phyloP scores from a whole-genome alignment of 2,888 invertebrate species.

The Diachrysia chrysitis region DNA sequence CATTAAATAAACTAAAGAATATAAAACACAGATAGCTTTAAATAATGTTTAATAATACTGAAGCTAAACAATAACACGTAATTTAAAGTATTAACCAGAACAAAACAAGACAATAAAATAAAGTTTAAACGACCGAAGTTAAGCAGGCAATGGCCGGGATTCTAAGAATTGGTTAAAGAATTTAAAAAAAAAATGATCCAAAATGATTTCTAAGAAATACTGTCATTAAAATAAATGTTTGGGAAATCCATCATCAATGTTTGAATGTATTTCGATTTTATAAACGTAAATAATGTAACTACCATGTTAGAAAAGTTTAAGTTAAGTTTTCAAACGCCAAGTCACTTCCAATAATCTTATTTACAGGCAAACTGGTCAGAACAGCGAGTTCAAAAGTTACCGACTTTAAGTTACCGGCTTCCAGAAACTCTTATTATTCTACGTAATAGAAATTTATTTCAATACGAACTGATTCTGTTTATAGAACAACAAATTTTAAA shows the following conservation, averaged over 20 bases:
- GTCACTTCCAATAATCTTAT: not conserved
- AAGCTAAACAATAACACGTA: slow-evolving; percentile 14
- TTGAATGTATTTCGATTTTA: not conserved
- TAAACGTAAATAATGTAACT: no score
- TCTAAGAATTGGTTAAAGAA: slow-evolving; percentile 17
- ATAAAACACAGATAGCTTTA: not conserved
- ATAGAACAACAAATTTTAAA: not conserved
- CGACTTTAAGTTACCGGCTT: not conserved
- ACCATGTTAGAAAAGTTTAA: not conserved
- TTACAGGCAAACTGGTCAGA: not conserved
- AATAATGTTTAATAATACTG: slow-evolving; percentile 11
- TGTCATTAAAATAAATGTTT: not conserved
- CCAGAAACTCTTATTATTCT: not conserved
- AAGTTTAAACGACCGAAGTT: slow-evolving; percentile 25
- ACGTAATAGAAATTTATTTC: not conserved
- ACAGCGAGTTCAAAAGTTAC: not conserved
- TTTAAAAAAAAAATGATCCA: not conserved
- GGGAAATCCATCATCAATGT: not conserved
- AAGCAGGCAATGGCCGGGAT: slow-evolving; percentile 14
- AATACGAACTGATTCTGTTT: not conserved
- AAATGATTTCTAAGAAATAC: not conserved
- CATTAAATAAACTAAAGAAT: not conserved
- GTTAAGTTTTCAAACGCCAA: no score
- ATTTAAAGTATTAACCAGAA: slow-evolving; percentile 19
- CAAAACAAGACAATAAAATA: slow-evolving; percentile 26